Base-by-base conservation (phyloP, 2,113 vertebrate genomes). In the Bubalus kerabau region DNA sequence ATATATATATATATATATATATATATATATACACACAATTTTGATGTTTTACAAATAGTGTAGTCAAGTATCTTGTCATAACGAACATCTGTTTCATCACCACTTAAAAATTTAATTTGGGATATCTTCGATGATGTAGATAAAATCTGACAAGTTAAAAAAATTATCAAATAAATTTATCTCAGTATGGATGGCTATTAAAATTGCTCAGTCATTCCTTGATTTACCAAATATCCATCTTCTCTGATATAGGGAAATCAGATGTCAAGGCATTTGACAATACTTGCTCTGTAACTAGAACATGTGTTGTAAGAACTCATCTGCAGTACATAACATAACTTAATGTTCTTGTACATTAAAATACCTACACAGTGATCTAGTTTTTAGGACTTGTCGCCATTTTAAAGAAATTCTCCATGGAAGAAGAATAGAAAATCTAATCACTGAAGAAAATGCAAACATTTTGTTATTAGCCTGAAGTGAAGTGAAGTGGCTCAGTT, bases 181-280 rank as follows among this genome's bases (percentile, higher is more conserved):
- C 71, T 40, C 13, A 81, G 1, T 54, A 87, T 52, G 23, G 3
- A 48, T 64, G 11, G 10, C 50, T 83, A 92, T 57, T 64, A 86
- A 82, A 92, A 90, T 46, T 52, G 2, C n/a, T 62, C 43, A 12
- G 43, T 56, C 7, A 90, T 81, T 43, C 5, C 4, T 89, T 52
- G 46, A 86, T 90, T 90, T 82, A 64, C 17, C 57, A 89, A 43
- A 89, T 52, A 85, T 5, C 32, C 5, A 46, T 60, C 11, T 80
- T 81, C 13, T 57, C 48, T 64, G 24, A 89, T 86, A 62, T 16
- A 59, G 6, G 7, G 12, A 85, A 8, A 12, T 74, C n/a, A 96
- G 91, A 92, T 12, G 32, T 96, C 84, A 95, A 96, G 86, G 15
- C 30, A 85, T 97, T 98, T 97, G 52, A 91, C 94, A 97, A 50